phyloP scores from a whole-genome alignment of 2,888 invertebrate species.

The Drosophila mercatorum region DNA sequence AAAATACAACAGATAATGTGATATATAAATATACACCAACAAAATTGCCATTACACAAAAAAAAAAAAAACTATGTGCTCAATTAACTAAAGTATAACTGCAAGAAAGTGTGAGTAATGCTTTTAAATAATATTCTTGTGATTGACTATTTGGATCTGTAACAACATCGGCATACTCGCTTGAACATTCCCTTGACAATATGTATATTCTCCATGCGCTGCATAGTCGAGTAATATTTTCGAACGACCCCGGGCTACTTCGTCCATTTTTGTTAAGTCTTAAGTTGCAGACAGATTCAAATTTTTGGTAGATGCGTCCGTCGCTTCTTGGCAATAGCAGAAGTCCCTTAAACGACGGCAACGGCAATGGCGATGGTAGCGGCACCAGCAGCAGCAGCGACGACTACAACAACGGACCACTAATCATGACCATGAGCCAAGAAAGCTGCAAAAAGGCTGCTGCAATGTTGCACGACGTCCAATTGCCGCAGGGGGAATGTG shows the following conservation, averaged over 20 bases:
- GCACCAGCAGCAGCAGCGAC: constrained; percentile 5
- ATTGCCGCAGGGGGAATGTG: constrained; percentile 78
- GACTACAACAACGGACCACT: constrained; percentile 53
- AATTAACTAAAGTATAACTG: too few species aligned
- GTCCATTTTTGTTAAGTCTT: constrained; percentile 81
- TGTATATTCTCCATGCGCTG: constrained; percentile 13
- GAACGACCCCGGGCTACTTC: constrained; percentile 70
- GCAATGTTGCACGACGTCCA: constrained; percentile 72
- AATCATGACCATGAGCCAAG: constrained; percentile 63
- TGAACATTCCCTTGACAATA: constrained; percentile 43
- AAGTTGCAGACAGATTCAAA: constrained; percentile 82
- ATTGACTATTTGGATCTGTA: constrained; percentile 67
- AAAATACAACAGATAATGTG: too few species aligned
- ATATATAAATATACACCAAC: too few species aligned
- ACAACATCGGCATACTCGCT: constrained; percentile 46
- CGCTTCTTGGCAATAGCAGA: constrained; percentile 42
- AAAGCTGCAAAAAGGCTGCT: constrained; percentile 66
- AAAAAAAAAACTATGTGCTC: too few species aligned
- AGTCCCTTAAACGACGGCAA: constrained; percentile 22
- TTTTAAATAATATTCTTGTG: constrained; percentile 47
- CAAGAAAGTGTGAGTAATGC: not conserved
- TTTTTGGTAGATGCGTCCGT: constrained; percentile 71
- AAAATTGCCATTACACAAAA: too few species aligned
- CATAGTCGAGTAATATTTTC: constrained; percentile 69
- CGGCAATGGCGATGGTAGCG: constrained; percentile 1